Evolutionary conservation across 2,797 vertebrate genomes (phyloP).

Genomic region (Sitta carolinensis): DNA sequence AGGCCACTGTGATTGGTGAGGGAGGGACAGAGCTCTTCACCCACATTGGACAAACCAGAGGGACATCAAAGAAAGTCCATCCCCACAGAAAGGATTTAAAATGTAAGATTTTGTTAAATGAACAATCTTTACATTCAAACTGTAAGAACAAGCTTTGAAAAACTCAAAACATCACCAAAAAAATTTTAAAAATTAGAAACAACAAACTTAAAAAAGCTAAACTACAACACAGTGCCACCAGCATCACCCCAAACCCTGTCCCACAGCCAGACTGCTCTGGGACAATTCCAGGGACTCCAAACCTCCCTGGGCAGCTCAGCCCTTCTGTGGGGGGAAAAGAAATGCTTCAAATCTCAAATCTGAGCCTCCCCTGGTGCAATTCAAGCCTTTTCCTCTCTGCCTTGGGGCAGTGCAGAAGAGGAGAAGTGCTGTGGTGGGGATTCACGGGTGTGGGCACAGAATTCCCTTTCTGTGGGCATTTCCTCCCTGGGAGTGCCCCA

Average conservation of each 20-base stretch:
- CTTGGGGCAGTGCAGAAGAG: neutral
- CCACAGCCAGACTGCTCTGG: neutral
- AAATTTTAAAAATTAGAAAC: too few relatives aligned
- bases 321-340: neutral
- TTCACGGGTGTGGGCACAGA: neutral
- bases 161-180: too few relatives aligned
- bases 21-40: too few relatives aligned
- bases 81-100: too few relatives aligned
- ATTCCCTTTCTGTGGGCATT: neutral
- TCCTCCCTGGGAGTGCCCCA: neutral
- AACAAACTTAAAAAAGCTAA: too few relatives aligned
- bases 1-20: too few relatives aligned
- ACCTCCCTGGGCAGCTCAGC: neutral
- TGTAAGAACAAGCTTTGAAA: too few relatives aligned
- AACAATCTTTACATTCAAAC: too few relatives aligned
- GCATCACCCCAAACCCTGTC: neutral
- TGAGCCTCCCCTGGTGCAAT: neutral
- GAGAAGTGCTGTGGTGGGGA: neutral
- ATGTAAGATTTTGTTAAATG: too few relatives aligned
- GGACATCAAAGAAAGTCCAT: too few relatives aligned
- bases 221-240: neutral
- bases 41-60: too few relatives aligned
- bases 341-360: rapidly evolving
- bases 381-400: neutral
- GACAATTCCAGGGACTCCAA: neutral